Conservation (phyloP, 2,113 vertebrate genomes). For the Taurulus bubalis region DNA sequence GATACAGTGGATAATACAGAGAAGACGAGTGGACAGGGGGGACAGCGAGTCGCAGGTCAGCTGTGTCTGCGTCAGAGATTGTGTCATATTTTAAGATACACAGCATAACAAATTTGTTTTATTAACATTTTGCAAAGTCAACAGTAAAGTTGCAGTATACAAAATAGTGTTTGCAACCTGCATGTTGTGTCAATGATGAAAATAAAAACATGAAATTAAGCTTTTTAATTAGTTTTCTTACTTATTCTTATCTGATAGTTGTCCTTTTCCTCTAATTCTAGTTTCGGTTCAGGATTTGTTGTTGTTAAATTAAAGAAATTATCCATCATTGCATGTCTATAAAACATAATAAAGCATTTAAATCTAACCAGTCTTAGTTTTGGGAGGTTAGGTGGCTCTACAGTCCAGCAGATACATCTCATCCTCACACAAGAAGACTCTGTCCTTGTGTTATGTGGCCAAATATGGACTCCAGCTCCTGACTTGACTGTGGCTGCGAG, state of each 20-base stretch:
- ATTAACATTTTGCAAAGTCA: conserved; percentile 15
- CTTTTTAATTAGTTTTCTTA: background rate
- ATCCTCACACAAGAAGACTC: conserved; percentile 24
- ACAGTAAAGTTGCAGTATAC: conserved; percentile 1
- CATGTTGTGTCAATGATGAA: background rate
- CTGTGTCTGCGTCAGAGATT: conserved; percentile 5
- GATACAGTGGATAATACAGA: conserved; percentile 55
- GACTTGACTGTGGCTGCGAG: conserved; percentile 29
- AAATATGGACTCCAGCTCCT: conserved; percentile 53
- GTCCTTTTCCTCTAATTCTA: background rate
- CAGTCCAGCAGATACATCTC: conserved; percentile 17
- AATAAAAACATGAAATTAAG: background rate
- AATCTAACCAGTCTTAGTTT: background rate
- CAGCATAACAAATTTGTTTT: background rate
- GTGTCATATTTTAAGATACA: conserved; percentile 16
- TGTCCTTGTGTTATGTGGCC: conserved; percentile 25
- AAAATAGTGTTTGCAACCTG: conserved; percentile 17
- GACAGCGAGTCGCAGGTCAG: conserved; percentile 53
- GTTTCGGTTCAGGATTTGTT: background rate
- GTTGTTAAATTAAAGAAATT: background rate
- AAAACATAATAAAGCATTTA: background rate
- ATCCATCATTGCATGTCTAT: background rate
- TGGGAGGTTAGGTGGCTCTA: conserved; percentile 22
- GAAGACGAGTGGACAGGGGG: conserved; percentile 34
- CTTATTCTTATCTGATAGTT: background rate